These are phyloP conservation scores for Molossus molossus DNA, from an alignment of 2,797 vertebrate species.

Conservation along the genomic window DNA sequence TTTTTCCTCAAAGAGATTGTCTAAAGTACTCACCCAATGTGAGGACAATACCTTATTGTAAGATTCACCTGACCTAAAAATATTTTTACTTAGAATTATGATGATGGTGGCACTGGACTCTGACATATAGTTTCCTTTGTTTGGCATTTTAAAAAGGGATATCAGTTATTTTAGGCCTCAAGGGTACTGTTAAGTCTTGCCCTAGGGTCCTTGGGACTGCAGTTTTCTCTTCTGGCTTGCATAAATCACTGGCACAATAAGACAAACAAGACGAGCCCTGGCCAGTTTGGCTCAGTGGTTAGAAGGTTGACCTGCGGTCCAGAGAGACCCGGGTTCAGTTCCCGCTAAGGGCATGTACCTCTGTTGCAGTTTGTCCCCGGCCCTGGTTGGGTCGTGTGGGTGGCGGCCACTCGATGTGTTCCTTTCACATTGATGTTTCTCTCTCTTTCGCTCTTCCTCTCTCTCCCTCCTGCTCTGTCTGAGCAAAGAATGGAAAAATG, in stretches of 20 bases:
- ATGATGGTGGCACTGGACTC: background rate
- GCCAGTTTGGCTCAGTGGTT: too few relatives aligned
- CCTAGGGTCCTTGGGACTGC: background rate
- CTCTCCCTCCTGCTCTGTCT: too few relatives aligned
- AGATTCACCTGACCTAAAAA: slow-evolving; percentile 47
- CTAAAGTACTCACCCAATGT: background rate
- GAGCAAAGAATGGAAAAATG: too few relatives aligned
- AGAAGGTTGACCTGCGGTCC: too few relatives aligned
- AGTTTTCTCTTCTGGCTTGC: slow-evolving; percentile 63
- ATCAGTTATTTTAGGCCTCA: slow-evolving; percentile 66
- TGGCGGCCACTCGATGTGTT: too few relatives aligned
- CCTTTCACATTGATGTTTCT: too few relatives aligned
- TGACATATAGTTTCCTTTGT: slow-evolving; percentile 55
- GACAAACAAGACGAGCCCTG: background rate
- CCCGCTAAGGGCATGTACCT: too few relatives aligned
- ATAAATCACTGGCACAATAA: slow-evolving; percentile 61
- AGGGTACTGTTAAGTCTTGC: slow-evolving; percentile 23
- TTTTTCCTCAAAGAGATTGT: slow-evolving; percentile 42
- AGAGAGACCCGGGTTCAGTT: too few relatives aligned
- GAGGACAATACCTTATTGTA: slow-evolving; percentile 4
- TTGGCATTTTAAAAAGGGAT: slow-evolving; percentile 60
- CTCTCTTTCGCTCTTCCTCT: too few relatives aligned
- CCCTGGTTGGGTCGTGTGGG: too few relatives aligned
- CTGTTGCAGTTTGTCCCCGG: too few relatives aligned
- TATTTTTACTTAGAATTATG: slow-evolving; percentile 42